These are phyloP conservation scores for Melinaea menophilus DNA, from an alignment of 2,888 invertebrate genomes.

Conservation along the genomic window DNA sequence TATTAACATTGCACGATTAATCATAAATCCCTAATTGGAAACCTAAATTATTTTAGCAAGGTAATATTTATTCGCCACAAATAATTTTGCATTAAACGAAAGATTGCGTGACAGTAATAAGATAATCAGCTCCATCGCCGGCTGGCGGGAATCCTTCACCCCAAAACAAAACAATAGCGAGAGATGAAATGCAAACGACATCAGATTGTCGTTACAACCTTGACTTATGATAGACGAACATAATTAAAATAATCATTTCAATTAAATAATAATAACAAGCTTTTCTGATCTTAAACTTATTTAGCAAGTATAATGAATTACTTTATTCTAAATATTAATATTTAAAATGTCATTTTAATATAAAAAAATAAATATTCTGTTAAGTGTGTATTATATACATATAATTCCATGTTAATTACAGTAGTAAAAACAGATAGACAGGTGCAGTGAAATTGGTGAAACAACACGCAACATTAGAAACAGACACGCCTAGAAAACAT, in stretches of 20 bases:
- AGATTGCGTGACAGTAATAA: constrained; percentile 57
- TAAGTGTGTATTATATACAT: neutral
- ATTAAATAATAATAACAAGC: neutral
- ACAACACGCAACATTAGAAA: constrained; percentile 22
- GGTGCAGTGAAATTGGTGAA: constrained; percentile 20
- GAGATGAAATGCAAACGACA: constrained; percentile 27
- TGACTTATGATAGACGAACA: constrained; percentile 19
- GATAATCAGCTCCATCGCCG: constrained; percentile 42
- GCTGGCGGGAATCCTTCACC: constrained; percentile 48
- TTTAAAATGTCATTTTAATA: neutral
- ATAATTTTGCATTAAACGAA: constrained; percentile 36
- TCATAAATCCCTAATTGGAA: constrained; percentile 3
- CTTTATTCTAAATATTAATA: neutral
- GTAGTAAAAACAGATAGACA: constrained; percentile 6
- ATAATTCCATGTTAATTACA: neutral
- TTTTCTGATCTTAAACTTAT: neutral
- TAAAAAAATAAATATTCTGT: neutral
- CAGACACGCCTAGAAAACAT: neutral
- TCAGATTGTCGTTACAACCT: constrained; percentile 19
- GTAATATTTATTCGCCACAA: constrained; percentile 32
- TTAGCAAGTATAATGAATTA: neutral
- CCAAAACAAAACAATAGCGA: constrained; percentile 38
- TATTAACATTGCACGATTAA: neutral
- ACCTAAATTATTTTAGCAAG: constrained; percentile 16
- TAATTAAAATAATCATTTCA: constrained; percentile 6